Evolutionary conservation across 2,888 invertebrate species (phyloP).

Genomic region (Hyppa rectilinea): DNA sequence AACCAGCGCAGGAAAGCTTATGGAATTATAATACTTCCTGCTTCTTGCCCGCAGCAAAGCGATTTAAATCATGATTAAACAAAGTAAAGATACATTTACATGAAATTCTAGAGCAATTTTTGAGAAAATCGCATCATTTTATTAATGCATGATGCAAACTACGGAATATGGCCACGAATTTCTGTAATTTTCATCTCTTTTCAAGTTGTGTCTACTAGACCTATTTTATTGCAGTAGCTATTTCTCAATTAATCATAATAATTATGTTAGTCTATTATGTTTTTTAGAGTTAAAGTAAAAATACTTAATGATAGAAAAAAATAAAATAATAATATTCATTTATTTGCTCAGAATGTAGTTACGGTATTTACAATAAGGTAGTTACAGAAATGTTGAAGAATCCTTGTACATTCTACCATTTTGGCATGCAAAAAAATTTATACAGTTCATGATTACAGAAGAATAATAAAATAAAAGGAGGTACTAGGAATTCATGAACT

Average conservation of each 20-base stretch:
- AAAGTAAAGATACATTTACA: background rate
- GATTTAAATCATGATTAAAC: background rate
- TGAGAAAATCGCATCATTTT: background rate
- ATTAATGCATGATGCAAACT: background rate
- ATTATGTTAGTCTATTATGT: background rate
- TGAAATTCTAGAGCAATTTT: background rate
- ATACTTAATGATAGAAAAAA: background rate
- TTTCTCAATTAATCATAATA: background rate
- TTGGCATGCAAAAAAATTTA: too few relatives aligned
- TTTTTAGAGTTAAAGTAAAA: background rate
- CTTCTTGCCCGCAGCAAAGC: background rate
- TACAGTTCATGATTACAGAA: too few relatives aligned
- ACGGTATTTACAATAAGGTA: too few relatives aligned
- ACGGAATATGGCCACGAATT: background rate
- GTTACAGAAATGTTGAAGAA: too few relatives aligned
- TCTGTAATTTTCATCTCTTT: background rate
- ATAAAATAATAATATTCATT: too few relatives aligned
- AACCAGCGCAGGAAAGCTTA: background rate
- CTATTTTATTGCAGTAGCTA: background rate
- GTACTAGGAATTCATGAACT: constrained; percentile 61
- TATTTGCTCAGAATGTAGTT: too few relatives aligned
- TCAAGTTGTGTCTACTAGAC: background rate
- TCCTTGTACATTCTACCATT: too few relatives aligned
- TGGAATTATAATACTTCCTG: constrained; percentile 2
- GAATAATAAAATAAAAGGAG: constrained; percentile 5